Conservation (phyloP, 2,113 vertebrate species). For the Ochotona curzoniae region DNA sequence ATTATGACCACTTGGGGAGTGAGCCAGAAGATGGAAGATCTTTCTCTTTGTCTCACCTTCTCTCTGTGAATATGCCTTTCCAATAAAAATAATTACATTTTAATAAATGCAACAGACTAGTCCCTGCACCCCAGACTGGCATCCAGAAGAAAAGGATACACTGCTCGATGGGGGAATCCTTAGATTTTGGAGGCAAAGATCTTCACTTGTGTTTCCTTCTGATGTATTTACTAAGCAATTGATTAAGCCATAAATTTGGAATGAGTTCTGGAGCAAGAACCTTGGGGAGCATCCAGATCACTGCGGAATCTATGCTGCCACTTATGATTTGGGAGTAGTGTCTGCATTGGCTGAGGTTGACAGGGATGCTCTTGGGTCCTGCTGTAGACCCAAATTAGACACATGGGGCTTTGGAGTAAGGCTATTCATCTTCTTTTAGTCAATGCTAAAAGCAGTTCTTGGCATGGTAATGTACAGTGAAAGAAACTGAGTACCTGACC, state of each 20-base stretch:
- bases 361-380: neutral
- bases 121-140: neutral
- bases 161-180: neutral
- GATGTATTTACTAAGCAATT: neutral
- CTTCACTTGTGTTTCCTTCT: neutral
- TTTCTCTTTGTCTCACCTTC: too few relatives aligned
- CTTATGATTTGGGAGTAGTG: neutral
- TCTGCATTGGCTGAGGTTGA: neutral
- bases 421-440: neutral
- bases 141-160: neutral
- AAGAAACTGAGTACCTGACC: neutral
- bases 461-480: neutral
- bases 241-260: constrained; percentile 34
- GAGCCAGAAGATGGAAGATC: too few relatives aligned
- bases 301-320: neutral
- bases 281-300: neutral
- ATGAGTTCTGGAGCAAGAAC: neutral
- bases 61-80: too few relatives aligned
- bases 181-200: neutral
- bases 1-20: too few relatives aligned
- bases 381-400: neutral
- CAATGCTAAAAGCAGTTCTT: neutral
- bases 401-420: neutral
- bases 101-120: too few relatives aligned
- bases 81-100: too few relatives aligned